Conservation (phyloP, 2,888 invertebrate genomes). For the Neelides folsomi region DNA sequence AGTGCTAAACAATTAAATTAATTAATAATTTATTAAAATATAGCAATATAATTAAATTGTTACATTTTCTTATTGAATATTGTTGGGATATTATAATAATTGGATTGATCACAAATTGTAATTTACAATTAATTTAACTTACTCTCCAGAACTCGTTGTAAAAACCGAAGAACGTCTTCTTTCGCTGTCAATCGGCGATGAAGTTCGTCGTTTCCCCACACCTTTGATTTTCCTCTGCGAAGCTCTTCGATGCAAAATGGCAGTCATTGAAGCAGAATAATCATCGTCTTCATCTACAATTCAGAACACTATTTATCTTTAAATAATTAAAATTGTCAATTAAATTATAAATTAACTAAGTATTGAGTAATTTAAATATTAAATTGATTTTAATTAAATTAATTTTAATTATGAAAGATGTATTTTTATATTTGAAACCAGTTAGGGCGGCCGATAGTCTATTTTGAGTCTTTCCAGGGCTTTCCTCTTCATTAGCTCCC, state of each 20-base stretch:
- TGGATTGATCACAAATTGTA: too few relatives aligned
- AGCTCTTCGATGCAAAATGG: conserved; percentile 58
- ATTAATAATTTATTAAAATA: too few relatives aligned
- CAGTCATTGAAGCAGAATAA: conserved; percentile 72
- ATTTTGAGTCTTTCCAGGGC: conserved; percentile 7
- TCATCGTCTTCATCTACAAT: conserved; percentile 51
- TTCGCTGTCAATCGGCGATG: conserved; percentile 43
- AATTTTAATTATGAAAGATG: too few relatives aligned
- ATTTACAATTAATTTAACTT: too few relatives aligned
- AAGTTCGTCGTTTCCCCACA: conserved; percentile 51
- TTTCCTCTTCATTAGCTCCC: background rate
- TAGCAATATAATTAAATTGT: too few relatives aligned
- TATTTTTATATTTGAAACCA: too few relatives aligned
- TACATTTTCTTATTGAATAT: too few relatives aligned
- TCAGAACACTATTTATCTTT: too few relatives aligned
- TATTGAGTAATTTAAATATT: background rate
- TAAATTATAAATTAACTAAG: background rate
- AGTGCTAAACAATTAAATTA: conserved; percentile 49
- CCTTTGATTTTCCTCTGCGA: conserved; percentile 58
- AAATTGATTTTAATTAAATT: too few relatives aligned
- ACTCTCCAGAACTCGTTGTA: conserved; percentile 79
- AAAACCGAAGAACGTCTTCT: conserved; percentile 56
- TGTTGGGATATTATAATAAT: too few relatives aligned
- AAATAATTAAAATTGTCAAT: too few relatives aligned
- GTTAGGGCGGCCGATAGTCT: conserved; percentile 8